A percentile compares a stretch with the other conserved stretches of the same genome.
Conservation (phyloP, 2,797 vertebrate genomes). For the Parauchenoglanis punctatus region DNA sequence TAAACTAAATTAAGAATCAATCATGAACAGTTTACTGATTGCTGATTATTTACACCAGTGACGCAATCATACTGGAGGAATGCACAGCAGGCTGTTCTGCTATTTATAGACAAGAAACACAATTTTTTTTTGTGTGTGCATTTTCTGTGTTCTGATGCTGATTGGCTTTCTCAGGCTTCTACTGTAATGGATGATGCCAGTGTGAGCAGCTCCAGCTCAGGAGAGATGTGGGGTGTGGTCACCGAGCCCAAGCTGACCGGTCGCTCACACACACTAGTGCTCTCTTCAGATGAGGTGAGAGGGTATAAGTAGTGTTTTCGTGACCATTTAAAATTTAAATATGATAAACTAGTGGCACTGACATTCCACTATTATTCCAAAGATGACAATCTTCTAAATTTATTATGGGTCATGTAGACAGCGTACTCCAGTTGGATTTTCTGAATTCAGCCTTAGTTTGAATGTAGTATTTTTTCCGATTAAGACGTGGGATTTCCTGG, state of each 20-base stretch:
- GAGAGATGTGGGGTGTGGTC: constrained; percentile 86
- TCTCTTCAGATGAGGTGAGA: constrained; percentile 91
- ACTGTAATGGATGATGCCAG: constrained; percentile 85
- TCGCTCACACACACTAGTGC: constrained; percentile 75
- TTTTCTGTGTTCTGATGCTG: constrained; percentile 10
- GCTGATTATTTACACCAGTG: constrained; percentile 10
- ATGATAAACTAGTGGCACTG: neutral
- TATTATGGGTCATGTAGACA: neutral
- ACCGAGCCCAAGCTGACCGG: constrained; percentile 81
- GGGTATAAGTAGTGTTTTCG: neutral
- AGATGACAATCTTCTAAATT: too few species aligned
- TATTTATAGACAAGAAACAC: neutral
- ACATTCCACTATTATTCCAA: too few species aligned
- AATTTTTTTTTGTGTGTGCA: neutral
- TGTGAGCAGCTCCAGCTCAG: constrained; percentile 90
- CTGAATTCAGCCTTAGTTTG: too few species aligned
- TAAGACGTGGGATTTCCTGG: too few species aligned
- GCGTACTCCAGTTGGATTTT: too few species aligned
- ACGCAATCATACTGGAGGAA: neutral
- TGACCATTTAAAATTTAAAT: neutral
- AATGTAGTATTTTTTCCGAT: too few species aligned
- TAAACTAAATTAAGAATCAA: constrained; percentile 12
- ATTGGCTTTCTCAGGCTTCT: constrained; percentile 76
- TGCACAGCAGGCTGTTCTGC: neutral
- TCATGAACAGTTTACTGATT: neutral